Evolutionary conservation across 2,888 invertebrate genomes (phyloP), one percentile per base, ranked within the genome.

Genomic region (Biston betularia): DNA sequence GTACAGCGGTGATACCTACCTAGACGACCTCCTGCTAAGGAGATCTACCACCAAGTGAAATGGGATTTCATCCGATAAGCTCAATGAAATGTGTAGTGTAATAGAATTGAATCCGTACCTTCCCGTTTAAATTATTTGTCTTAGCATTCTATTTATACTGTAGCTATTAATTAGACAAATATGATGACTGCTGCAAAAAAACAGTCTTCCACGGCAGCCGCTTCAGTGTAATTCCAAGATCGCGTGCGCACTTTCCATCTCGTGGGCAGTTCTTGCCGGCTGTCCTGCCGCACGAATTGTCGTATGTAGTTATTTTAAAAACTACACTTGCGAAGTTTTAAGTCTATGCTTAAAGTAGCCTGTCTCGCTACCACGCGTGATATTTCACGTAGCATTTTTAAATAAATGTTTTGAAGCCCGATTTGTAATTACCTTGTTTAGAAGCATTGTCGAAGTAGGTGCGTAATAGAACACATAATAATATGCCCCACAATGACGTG

Each of bases 241-340:
- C 76, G 87, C 88, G 86, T 88, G 90, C 79, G 73, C 80, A 89
- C 90, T 89, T 90, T 90, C 90, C 89, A 87, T 90, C 90, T 90
- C 89, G 81, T 78, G 82, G 79, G 73, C 75, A 66, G 73, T 81
- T 86, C 88, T 86, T 79, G 52, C 46, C 15, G 40, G 58, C 61
- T 35, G 54, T 67, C 65, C 67, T 60, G 49, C 44, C 34, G 71
- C 70, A 58, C 78, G 75, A 62, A 65, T 68, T 74, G 65, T 76
- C 62, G 45, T 34, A 50, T 50, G 54, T 35, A 15, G 40, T 24
- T 58, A 65, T 63, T 6, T n/a, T 38, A 52, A 33, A 68, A 67
- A 58, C 34, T 12, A 12, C 5, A 12, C 12, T 33, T 14, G 34
- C n/a, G 12, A n/a, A 12, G n/a, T 0, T 3, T 46, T 15, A 46